Base-by-base conservation (phyloP, 2,797 vertebrate species). In the Phrynocephalus forsythii region DNA sequence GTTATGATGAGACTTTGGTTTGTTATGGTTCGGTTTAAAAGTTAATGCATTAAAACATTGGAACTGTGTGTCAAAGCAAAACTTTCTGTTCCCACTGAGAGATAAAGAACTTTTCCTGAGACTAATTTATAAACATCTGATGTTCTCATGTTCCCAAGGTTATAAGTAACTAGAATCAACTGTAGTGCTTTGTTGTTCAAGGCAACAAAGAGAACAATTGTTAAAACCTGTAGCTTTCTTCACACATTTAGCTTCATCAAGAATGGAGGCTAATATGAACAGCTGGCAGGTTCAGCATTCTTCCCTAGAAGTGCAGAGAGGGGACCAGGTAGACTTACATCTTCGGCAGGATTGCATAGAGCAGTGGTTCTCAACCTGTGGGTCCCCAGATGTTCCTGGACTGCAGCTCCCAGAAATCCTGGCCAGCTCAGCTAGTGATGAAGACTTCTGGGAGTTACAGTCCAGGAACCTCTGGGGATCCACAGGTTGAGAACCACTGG, bases 91-190 rank as follows among this genome's bases (percentile, higher is more conserved):
- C 33, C 91, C 78, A 48, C 26, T n/a, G 67, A 72, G 79, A 88
- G 91, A 93, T 73, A 92, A 91, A 91, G 56, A 85, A 79, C 75
- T 63, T 78, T 90, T 87, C 75, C 85, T 82, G 88, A 91, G 91
- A 92, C 89, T 91, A 50, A 84, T 91, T 83, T 92, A 91, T 85
- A 75, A n/a, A 30, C 33, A 75, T n/a, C 13, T 18, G 33, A 63
- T 81, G 18, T 50, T 33, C 16, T 20, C 60, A 75, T 87, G n/a
- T 3, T 50, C 66, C 60, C n/a, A 73, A 44, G 13, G 60, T 48
- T 81, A 82, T 48, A 67, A 87, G 86, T 75, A 60, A 72, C 30
- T 63, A 44, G 86, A 86, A 75, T 82, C 13, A 67, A 30, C 44
- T 75, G 72, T n/a, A 81, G 6, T 87, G 30, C n/a, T 86, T 75